A percentile compares a stretch with the other conserved stretches of the same genome.
These are phyloP conservation scores for Porites australiensis DNA, from an alignment of 64 coral and sea anemone genomes.

Conservation along the genomic window DNA sequence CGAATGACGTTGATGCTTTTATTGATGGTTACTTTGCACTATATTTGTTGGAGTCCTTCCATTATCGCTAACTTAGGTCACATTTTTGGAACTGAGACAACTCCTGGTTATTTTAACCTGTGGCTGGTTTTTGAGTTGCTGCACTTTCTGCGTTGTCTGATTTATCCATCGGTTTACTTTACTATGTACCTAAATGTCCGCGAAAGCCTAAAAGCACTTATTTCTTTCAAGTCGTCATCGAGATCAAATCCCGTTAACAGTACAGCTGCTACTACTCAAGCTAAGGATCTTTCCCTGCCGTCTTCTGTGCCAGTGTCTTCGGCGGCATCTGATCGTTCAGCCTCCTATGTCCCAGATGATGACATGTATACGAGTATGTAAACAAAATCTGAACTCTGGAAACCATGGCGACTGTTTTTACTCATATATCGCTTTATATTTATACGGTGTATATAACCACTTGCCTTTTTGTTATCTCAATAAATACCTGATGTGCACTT, in stretches of 20 bases:
- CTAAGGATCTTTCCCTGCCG: not conserved
- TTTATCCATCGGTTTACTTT: constrained; percentile 8
- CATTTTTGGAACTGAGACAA: not conserved
- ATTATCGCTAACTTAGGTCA: not conserved
- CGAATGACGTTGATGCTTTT: constrained; percentile 16
- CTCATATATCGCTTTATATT: not conserved
- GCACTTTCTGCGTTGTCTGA: not conserved
- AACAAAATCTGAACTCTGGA: not conserved
- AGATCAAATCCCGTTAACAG: not conserved
- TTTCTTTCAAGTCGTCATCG: not conserved
- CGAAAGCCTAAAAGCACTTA: constrained; percentile 3
- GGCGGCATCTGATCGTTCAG: constrained; percentile 11
- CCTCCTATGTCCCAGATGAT: not conserved
- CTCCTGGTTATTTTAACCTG: not conserved
- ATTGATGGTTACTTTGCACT: not conserved
- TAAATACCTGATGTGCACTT: not conserved
- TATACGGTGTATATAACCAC: not conserved
- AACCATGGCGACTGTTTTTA: too few species aligned
- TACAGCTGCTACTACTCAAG: too few species aligned
- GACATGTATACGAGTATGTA: not conserved
- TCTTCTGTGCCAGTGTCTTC: not conserved
- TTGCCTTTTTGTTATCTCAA: not conserved
- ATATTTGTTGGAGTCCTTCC: constrained; percentile 9
- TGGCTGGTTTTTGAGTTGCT: constrained; percentile 23
- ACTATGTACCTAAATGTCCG: constrained; percentile 22